Base-by-base conservation (phyloP, 1,140 invertebrate species). In the Drosophila trapezifrons region DNA sequence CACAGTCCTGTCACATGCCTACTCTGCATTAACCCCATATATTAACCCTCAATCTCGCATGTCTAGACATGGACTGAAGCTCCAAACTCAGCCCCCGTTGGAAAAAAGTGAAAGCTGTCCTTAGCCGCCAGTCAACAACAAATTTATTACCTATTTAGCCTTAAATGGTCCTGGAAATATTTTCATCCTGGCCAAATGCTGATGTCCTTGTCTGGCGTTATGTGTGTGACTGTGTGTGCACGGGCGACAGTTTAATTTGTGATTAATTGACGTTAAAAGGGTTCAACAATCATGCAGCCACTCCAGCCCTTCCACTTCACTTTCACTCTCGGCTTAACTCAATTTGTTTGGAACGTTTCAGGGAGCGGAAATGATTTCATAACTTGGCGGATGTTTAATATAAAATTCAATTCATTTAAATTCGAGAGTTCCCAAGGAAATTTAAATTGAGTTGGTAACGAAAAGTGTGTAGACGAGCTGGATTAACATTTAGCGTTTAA, bases 211-310 rank as follows among this genome's bases (percentile, higher is more conserved):
- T 37, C 9, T 27, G 5, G 37, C 29, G 40, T 43, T 49, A 15
- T 15, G 12, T 22, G 35, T 25, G 4, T 43, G 56, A n/a, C 1
- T 59, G 59, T 59, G 42, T 78, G 57, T 55, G 12, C 52, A 37
- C 29, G 57, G 70, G 27, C 70, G 56, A 78, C 73, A 80, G 84
- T 80, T 89, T 89, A 89, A 89, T 89, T 89, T 89, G 84, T 80
- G 85, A 89, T 89, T 89, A 89, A 89, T 89, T 89, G 84, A 89
- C 84, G 85, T 89, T 89, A 89, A 89, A 89, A 89, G 84, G 85
- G 84, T 89, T 89, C 82, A 80, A 80, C 80, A 78, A 64, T 42
- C 71, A 54, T 47, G 20, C 71, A 67, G 42, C 74, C 77, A 78
- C 81, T 71, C 72, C 51, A 67, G 62, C 54, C 32, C 22, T 42